These are phyloP conservation scores for Esox masquinongy DNA, from an alignment of 2,797 vertebrate species.

Conservation along the genomic window DNA sequence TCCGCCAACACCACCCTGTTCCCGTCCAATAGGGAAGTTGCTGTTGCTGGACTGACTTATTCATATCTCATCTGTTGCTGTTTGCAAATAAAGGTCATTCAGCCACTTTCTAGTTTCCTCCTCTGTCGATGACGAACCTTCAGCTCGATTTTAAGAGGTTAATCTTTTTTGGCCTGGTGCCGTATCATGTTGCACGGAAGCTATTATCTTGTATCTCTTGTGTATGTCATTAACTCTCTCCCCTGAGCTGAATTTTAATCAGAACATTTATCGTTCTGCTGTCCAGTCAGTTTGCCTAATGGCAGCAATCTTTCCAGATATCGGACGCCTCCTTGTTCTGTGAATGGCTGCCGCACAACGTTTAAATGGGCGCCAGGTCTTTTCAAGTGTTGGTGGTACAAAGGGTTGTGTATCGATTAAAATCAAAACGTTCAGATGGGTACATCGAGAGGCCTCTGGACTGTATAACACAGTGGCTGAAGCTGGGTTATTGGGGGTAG, in stretches of 20 bases:
- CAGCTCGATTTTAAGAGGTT: not conserved
- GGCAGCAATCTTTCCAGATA: not conserved
- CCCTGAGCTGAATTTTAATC: not conserved
- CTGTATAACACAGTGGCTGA: not conserved
- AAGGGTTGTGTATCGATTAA: not conserved
- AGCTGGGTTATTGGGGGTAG: not conserved
- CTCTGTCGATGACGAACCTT: not conserved
- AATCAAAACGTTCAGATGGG: not conserved
- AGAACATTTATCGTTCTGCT: not conserved
- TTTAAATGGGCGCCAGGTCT: not conserved
- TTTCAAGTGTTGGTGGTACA: not conserved
- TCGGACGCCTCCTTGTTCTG: not conserved
- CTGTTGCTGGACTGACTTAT: not conserved
- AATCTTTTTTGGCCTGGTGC: not conserved
- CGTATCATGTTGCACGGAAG: not conserved
- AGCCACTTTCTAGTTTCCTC: not conserved
- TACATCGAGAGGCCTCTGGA: not conserved
- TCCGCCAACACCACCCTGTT: not conserved
- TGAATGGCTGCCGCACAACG: not conserved
- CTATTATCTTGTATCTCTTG: not conserved
- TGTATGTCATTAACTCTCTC: not conserved
- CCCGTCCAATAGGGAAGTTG: not conserved
- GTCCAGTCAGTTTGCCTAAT: not conserved
- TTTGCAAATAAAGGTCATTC: slow-evolving; percentile 2
- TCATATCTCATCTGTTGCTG: not conserved